Conservation (phyloP, 2,888 invertebrate genomes). For the Pharmacophagus antenor region DNA sequence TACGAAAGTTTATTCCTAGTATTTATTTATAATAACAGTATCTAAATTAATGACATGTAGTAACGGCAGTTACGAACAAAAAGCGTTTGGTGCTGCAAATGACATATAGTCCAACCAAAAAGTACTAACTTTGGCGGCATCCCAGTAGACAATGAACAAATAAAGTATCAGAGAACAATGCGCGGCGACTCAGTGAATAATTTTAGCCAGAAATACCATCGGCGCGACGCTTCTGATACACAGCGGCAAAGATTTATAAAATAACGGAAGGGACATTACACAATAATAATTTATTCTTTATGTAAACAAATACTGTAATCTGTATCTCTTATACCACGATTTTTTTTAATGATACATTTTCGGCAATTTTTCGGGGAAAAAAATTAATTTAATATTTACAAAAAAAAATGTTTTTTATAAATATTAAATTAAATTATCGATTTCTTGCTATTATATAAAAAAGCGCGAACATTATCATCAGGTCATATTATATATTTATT, state of each 20-base stretch:
- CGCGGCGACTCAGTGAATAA: slow-evolving; percentile 72
- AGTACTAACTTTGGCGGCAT: slow-evolving; percentile 36
- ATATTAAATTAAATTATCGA: too few relatives aligned
- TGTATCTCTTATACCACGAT: too few relatives aligned
- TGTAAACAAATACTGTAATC: too few relatives aligned
- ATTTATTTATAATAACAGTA: neutral
- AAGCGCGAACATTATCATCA: too few relatives aligned
- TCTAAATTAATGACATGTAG: neutral
- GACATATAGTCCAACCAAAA: slow-evolving; percentile 35
- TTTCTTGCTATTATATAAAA: too few relatives aligned
- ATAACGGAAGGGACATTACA: slow-evolving; percentile 40
- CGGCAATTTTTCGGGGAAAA: too few relatives aligned
- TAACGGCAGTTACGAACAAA: slow-evolving; percentile 17
- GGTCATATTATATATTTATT: too few relatives aligned
- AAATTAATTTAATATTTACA: too few relatives aligned
- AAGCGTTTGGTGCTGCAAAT: slow-evolving; percentile 25
- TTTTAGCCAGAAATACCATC: slow-evolving; percentile 69
- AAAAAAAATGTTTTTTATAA: too few relatives aligned
- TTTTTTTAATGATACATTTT: neutral
- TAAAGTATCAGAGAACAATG: slow-evolving; percentile 79
- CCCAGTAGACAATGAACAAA: slow-evolving; percentile 55
- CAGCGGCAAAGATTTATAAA: slow-evolving; percentile 37
- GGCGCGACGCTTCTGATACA: slow-evolving; percentile 53
- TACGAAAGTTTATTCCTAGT: neutral
- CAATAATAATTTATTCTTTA: neutral